Conservation (phyloP, 1,140 invertebrate species). For the Drosophila rufa region DNA sequence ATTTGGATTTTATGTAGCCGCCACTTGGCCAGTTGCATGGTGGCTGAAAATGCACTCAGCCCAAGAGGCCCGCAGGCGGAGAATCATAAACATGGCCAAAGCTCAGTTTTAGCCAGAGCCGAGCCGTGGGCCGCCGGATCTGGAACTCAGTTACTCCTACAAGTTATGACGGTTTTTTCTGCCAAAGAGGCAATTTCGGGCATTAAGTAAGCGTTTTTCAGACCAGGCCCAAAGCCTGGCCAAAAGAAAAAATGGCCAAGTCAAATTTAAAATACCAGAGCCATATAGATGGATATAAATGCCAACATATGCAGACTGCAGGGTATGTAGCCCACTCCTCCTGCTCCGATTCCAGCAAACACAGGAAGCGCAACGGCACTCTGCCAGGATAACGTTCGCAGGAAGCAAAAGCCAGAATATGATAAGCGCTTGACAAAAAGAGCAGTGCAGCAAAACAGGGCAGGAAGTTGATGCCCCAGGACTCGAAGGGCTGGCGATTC, state of each 20-base stretch:
- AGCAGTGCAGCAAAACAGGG: constrained; percentile 31
- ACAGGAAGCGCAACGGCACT: constrained; percentile 64
- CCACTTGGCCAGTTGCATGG: constrained; percentile 17
- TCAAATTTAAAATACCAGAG: constrained; percentile 61
- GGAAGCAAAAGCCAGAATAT: constrained; percentile 77
- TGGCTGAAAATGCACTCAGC: constrained; percentile 39
- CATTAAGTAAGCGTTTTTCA: constrained; percentile 65
- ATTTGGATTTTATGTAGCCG: constrained; percentile 71
- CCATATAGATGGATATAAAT: constrained; percentile 64
- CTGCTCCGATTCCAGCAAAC: constrained; percentile 19
- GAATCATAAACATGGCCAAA: constrained; percentile 68
- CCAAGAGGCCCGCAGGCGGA: constrained; percentile 15
- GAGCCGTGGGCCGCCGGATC: constrained; percentile 1
- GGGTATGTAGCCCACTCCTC: constrained; percentile 5
- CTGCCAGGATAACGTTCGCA: constrained; percentile 71
- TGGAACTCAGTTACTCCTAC: constrained; percentile 55
- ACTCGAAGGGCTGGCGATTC: not conserved
- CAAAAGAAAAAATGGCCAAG: constrained; percentile 26
- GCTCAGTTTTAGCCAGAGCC: constrained; percentile 38
- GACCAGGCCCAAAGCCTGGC: not conserved
- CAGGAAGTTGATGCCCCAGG: constrained; percentile 39
- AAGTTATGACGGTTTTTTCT: constrained; percentile 62
- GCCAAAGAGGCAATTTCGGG: constrained; percentile 49
- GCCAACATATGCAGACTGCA: constrained; percentile 65
- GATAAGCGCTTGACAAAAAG: constrained; percentile 63